A percentile compares a stretch with the other conserved stretches of the same genome.
Evolutionary conservation across 2,113 vertebrate genomes (phyloP).

Genomic region (Ploceus nigricollis): DNA sequence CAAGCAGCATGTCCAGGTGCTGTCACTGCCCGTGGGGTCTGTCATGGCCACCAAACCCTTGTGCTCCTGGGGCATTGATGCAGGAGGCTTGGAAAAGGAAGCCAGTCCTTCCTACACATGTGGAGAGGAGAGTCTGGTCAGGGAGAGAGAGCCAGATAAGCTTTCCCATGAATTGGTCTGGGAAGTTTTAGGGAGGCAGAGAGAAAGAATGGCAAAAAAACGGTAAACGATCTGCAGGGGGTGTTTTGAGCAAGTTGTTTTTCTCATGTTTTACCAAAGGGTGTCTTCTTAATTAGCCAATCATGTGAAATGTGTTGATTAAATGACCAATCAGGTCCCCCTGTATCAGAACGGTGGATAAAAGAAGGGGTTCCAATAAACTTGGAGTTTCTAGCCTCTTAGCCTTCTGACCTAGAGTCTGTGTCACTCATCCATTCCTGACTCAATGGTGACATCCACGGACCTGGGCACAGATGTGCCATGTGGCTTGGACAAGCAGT

Average conservation of each 20-base stretch:
- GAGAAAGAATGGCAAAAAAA: background rate
- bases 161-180: background rate
- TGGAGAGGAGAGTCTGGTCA: background rate
- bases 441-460: background rate
- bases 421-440: background rate
- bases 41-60: background rate
- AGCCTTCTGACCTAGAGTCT: background rate
- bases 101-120: background rate
- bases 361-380: background rate
- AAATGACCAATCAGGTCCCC: background rate
- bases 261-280: background rate
- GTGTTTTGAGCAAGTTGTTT: background rate
- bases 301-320: background rate
- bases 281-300: background rate
- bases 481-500: background rate
- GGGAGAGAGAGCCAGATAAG: background rate
- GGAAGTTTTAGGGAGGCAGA: background rate
- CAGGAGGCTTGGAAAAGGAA: background rate
- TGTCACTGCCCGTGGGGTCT: background rate
- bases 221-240: background rate
- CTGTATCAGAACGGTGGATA: background rate
- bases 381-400: background rate
- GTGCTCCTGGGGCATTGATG: accelerated
- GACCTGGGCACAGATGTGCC: accelerated
- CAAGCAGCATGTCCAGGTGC: background rate